These are phyloP conservation scores for Tetranychus piercei DNA, from an alignment of 2,888 invertebrate species.

Conservation along the genomic window DNA sequence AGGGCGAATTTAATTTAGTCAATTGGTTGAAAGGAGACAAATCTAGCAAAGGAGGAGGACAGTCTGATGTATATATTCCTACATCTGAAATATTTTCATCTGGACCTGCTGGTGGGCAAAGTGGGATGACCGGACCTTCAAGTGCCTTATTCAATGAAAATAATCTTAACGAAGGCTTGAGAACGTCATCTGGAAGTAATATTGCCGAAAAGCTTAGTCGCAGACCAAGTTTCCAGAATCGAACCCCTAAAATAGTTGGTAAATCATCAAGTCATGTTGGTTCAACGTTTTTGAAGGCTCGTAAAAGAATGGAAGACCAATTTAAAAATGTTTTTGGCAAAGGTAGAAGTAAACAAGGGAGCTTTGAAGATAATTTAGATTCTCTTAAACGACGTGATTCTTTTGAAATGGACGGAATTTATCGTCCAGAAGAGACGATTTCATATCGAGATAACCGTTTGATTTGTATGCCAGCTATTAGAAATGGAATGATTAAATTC, in stretches of 20 bases:
- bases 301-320: conserved; percentile 71
- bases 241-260: conserved; percentile 30
- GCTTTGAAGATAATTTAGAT: conserved; percentile 50
- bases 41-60: conserved; percentile 24
- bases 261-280: conserved; percentile 35
- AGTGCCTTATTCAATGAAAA: conserved; percentile 4
- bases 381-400: conserved; percentile 20
- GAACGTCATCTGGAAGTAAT: neutral
- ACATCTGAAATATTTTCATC: conserved; percentile 1
- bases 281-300: conserved; percentile 49
- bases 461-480: conserved; percentile 49
- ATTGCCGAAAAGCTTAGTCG: conserved; percentile 25
- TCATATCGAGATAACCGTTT: conserved; percentile 66
- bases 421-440: conserved; percentile 66
- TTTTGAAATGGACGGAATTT: conserved; percentile 29
- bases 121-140: neutral
- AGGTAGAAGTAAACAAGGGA: conserved; percentile 64
- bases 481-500: conserved; percentile 72
- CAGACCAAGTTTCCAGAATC: conserved; percentile 26
- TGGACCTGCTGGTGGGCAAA: neutral
- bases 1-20: conserved; percentile 19
- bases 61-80: conserved; percentile 20
- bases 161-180: conserved; percentile 3
- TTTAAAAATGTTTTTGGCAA: conserved; percentile 40
- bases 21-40: conserved; percentile 28